These are phyloP conservation scores for Drosophila buzzatii DNA, from an alignment of 2,888 invertebrate species.

Conservation along the genomic window DNA sequence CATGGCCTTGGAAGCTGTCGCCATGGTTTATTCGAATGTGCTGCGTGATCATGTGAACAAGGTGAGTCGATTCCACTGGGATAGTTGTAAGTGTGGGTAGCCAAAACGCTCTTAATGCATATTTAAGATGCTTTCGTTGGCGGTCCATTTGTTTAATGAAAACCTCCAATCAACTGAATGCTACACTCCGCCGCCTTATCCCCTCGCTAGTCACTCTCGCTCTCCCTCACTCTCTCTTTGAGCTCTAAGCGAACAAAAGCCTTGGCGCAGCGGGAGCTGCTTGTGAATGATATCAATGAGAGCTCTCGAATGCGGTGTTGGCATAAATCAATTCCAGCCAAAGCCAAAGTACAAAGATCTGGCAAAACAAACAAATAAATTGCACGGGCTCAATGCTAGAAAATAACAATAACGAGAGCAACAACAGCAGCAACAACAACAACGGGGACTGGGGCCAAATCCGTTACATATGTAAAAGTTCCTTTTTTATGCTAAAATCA, in stretches of 20 bases:
- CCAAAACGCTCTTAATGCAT: conserved; percentile 61
- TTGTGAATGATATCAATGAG: conserved; percentile 51
- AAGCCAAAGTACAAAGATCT: conserved; percentile 45
- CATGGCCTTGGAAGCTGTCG: conserved; percentile 92
- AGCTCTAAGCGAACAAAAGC: conserved; percentile 38
- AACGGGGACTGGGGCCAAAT: conserved; percentile 27
- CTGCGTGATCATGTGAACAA: conserved; percentile 93
- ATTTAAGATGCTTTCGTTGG: conserved; percentile 43
- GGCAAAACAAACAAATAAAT: conserved; percentile 74
- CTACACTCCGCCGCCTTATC: not conserved
- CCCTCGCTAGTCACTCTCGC: not conserved
- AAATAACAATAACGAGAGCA: conserved; percentile 43
- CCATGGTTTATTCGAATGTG: conserved; percentile 93
- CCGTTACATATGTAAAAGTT: conserved; percentile 72
- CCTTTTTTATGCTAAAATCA: conserved; percentile 65
- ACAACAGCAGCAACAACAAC: conserved; percentile 35
- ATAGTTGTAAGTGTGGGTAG: conserved; percentile 12
- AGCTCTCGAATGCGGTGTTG: conserved; percentile 43
- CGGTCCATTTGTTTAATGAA: conserved; percentile 70
- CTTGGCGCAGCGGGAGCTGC: conserved; percentile 21
- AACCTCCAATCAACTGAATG: conserved; percentile 16
- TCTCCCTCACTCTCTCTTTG: not conserved
- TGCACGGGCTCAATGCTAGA: conserved; percentile 53
- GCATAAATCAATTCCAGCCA: conserved; percentile 70
- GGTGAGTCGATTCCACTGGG: conserved; percentile 86